phyloP scores from a whole-genome alignment of 2,888 invertebrate species.

The Phortica okadai region DNA sequence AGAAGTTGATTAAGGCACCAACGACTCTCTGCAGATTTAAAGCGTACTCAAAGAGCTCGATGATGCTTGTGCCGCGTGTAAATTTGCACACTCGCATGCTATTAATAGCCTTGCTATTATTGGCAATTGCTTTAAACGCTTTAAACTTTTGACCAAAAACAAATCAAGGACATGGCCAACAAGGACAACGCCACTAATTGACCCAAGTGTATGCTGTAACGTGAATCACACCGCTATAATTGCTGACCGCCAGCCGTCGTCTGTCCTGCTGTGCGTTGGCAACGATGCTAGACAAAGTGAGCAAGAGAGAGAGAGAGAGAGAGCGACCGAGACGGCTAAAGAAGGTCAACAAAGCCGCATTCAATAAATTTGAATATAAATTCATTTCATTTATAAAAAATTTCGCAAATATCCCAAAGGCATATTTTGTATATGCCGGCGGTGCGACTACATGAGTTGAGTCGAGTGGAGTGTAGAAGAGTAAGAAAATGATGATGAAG shows the following conservation, averaged over 20 bases:
- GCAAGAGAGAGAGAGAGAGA: not conserved
- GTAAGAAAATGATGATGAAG: not conserved
- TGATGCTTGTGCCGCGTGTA: too few species aligned
- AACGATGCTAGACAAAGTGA: not conserved
- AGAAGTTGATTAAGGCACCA: too few species aligned
- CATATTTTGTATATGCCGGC: not conserved
- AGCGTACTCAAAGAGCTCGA: too few species aligned
- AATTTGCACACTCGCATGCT: too few species aligned
- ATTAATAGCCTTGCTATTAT: too few species aligned
- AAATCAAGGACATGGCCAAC: conserved; percentile 1
- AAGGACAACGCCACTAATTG: not conserved
- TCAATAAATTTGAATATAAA: not conserved
- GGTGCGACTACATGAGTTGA: not conserved
- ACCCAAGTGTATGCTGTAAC: not conserved
- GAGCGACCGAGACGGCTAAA: not conserved
- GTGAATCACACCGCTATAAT: not conserved
- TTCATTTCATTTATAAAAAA: conserved; percentile 1
- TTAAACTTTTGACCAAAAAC: not conserved
- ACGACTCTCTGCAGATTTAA: too few species aligned
- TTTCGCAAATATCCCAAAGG: not conserved
- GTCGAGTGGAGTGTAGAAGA: not conserved
- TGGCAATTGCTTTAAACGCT: too few species aligned
- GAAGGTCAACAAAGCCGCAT: not conserved
- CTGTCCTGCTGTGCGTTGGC: not conserved
- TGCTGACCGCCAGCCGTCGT: not conserved